These are phyloP conservation scores for Coreius guichenoti DNA, from an alignment of 2,797 vertebrate species.

Conservation along the genomic window DNA sequence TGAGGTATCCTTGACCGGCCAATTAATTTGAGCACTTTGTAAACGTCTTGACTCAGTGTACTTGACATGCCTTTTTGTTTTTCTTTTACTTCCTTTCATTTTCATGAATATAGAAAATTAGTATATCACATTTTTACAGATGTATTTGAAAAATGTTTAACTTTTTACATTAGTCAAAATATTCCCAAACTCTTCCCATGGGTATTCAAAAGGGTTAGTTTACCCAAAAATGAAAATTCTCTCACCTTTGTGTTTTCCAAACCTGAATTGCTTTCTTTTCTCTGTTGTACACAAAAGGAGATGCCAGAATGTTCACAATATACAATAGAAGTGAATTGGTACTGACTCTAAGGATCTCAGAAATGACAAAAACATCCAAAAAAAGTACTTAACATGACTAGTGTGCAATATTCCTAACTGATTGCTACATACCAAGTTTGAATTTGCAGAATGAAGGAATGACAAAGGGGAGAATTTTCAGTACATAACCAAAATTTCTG, in stretches of 20 bases:
- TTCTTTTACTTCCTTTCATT: conserved; percentile 25
- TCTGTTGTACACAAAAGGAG: neutral
- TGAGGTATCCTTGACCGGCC: conserved; percentile 36
- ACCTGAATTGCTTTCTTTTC: neutral
- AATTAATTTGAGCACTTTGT: conserved; percentile 39
- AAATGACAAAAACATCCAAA: neutral
- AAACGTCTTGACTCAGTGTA: conserved; percentile 33
- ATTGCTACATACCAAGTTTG: neutral
- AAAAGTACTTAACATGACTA: neutral
- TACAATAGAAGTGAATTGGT: neutral
- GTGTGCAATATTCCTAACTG: neutral
- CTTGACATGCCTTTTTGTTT: conserved; percentile 40
- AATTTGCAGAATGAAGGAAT: neutral
- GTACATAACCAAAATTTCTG: no score
- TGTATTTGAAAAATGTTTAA: neutral
- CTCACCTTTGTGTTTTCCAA: neutral
- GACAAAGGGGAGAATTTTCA: no score
- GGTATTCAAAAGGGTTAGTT: neutral
- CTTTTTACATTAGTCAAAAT: conserved; percentile 10
- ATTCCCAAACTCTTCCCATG: neutral
- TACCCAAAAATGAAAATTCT: neutral
- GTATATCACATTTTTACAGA: neutral
- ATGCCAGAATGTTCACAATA: neutral
- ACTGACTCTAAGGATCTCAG: neutral
- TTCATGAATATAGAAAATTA: neutral